Evolutionary conservation across 2,888 invertebrate species (phyloP), one percentile per base, ranked within the genome.

Genomic region (Lepidochitona cinerea): DNA sequence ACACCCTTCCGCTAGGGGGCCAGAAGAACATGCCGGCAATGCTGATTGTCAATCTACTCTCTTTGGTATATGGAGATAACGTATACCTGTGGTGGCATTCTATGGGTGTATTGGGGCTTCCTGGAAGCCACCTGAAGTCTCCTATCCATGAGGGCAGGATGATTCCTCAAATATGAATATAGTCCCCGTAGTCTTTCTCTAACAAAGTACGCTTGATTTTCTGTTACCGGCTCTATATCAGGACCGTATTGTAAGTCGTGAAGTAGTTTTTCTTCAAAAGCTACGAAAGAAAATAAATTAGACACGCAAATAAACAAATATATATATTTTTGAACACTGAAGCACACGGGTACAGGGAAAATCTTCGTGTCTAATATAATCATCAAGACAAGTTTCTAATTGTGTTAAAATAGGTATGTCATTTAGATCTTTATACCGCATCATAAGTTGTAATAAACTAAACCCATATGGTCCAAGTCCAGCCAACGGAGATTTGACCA

Each of bases 91-190:
- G 64, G 37, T 14, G 59, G n/a, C 12, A 69, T 35, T 49, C 49
- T 49, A 49, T n/a, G 23, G 18, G 49, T 49, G 18, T 59, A 29
- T 1, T 70, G 73, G 3, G 83, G 84, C 53, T 77, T 78, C 65
- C 68, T 73, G 18, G 79, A 79, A n/a, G 83, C 84, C 36, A 83
- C 79, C 64, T 77, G 68, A 12, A 84, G 73, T 32, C 85, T 75
- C 32, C 84, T 54, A 53, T 83, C 79, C 83, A 82, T 84, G 36
- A 85, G 74, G 2, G 77, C 79, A 2, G 85, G 85, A 32, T 83
- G 76, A 12, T 79, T 54, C 53, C 78, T 82, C 12, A 85, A 72
- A 36, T 77, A 75, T 23, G 73, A 75, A 73, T 85, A 85, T 26
- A 84, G 53, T 7, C 85, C 85, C 68, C 75, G 77, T 12, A 81